Evolutionary conservation across 2,888 invertebrate species (phyloP), one percentile per base, ranked within the genome.

Genomic region (Drosophila mayaguana): DNA sequence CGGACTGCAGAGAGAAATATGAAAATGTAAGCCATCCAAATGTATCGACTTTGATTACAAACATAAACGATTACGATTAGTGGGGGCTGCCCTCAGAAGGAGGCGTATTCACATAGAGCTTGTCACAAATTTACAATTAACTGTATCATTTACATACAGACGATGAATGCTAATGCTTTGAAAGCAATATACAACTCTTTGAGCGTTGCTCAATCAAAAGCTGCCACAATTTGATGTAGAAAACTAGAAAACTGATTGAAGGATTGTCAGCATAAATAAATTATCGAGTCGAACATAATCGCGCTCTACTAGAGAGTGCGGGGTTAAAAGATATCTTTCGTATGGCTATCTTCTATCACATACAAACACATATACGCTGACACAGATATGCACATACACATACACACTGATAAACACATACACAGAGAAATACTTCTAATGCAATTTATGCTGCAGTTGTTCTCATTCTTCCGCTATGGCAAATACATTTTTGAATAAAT

Each of bases 11-110:
- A 8, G 16, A 18, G 9, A 50, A 64, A 54, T 72, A 55, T 72
- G 56, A 55, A 42, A 59, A 25, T 36, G 56, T 38, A 60, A 51
- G n/a, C 42, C 42, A 20, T 16, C 28, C 4, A 6, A 50, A 43
- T 38, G 16, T 20, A 54, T 40, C 18, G 25, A 55, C 42, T 14
- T 36, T 63, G 43, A 73, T 54, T 73, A 65, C 28, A 61, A 78
- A 63, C 20, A 20, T 12, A 38, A 25, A 18, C 32, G 28, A 50
- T 18, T 14, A 12, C 14, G 20, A 53, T n/a, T 4, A 2, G 16
- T 34, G 2, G 20, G 2, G 18, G 2, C n/a, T 5, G 18, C 5
- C 6, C 12, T 20, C 0, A 8, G 14, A 4, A 1, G 2, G 2
- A 14, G 2, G 3, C 4, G 20, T 1, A 20, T 20, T 7, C 34